phyloP scores from a whole-genome alignment of 1,140 invertebrate genomes.

The Periplaneta americana region DNA sequence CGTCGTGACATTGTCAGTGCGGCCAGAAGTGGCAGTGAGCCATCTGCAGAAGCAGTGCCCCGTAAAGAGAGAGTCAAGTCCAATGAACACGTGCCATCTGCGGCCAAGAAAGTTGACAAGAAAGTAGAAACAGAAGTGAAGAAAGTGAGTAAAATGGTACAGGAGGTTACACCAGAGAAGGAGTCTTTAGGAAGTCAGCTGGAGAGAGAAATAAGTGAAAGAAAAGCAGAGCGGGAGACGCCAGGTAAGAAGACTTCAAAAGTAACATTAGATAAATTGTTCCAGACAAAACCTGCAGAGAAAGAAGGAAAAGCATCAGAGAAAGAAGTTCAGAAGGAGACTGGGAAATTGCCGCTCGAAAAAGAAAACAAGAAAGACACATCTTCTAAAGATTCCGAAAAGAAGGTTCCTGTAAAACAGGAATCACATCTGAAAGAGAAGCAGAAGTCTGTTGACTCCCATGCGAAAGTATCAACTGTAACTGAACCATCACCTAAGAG shows the following conservation, averaged over 20 bases:
- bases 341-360: neutral
- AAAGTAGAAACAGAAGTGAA: conserved; percentile 34
- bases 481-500: neutral
- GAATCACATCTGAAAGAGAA: neutral
- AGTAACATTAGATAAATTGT: conserved; percentile 13
- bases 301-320: neutral
- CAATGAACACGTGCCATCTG: conserved; percentile 41
- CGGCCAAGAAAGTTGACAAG: conserved; percentile 66
- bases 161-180: neutral
- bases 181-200: conserved; percentile 21
- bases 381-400: neutral
- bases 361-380: neutral
- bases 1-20: neutral
- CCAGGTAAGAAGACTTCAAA: neutral
- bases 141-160: neutral
- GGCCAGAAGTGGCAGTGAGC: conserved; percentile 3
- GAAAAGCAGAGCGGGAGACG: conserved; percentile 16
- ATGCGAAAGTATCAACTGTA: neutral
- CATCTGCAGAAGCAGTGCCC: neutral
- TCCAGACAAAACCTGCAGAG: conserved; percentile 13
- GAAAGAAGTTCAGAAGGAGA: neutral
- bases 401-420: neutral
- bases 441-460: neutral
- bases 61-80: conserved; percentile 28
- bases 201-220: conserved; percentile 26